Percentiles rank a stretch among this genome's conserved stretches.
phyloP scores from a whole-genome alignment of 2,888 invertebrate species.

The Cosmorhoe ocellata region DNA sequence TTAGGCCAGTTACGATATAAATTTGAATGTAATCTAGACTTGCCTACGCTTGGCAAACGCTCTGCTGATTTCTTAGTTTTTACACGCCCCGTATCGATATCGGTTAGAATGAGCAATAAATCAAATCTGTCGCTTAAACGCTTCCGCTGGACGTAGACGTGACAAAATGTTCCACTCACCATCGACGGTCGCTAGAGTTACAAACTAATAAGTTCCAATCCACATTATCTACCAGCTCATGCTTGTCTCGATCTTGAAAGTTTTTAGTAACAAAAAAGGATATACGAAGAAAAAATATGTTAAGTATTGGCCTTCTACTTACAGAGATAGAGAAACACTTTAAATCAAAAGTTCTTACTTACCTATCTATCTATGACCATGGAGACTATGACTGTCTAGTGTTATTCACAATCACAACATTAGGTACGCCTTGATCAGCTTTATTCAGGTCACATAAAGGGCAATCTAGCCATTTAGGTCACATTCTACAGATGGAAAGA shows the following conservation, averaged over 20 bases:
- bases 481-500: slow-evolving; percentile 29
- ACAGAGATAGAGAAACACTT: too few relatives aligned
- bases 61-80: too few relatives aligned
- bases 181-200: slow-evolving; percentile 5
- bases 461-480: slow-evolving; percentile 31
- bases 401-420: background rate
- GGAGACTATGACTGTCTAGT: background rate
- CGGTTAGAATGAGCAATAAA: slow-evolving; percentile 22
- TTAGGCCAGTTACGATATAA: too few relatives aligned
- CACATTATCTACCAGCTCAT: slow-evolving; percentile 5
- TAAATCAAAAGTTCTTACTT: too few relatives aligned
- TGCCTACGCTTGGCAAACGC: too few relatives aligned
- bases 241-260: background rate
- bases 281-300: too few relatives aligned
- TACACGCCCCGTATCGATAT: background rate
- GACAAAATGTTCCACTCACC: slow-evolving; percentile 28
- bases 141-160: slow-evolving; percentile 27
- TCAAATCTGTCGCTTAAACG: slow-evolving; percentile 33
- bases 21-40: too few relatives aligned
- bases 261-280: background rate
- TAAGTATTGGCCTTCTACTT: too few relatives aligned
- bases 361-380: too few relatives aligned
- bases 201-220: slow-evolving; percentile 16
- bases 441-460: slow-evolving; percentile 32
- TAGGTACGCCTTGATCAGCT: slow-evolving; percentile 9